A percentile compares a stretch with the other conserved stretches of the same genome.
Evolutionary conservation across 1,140 invertebrate species (phyloP).

Genomic region (Ganaspis sp.): DNA sequence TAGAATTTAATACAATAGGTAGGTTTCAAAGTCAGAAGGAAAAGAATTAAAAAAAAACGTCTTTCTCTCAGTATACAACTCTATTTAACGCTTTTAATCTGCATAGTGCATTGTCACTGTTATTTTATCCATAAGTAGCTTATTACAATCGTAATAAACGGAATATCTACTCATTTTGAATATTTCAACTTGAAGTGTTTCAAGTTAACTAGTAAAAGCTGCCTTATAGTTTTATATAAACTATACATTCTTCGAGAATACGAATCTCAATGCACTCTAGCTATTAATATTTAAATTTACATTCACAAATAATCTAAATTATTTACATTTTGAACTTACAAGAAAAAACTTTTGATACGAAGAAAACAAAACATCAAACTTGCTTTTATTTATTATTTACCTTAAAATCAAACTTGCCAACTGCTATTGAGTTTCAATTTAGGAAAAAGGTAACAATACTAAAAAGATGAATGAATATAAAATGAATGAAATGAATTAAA

Average conservation of each 20-base stretch:
- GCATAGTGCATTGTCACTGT: neutral
- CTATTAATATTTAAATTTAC: conserved; percentile 9
- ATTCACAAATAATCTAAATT: conserved; percentile 2
- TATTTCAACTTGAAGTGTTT: conserved; percentile 8
- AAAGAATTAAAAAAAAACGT: neutral
- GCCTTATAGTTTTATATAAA: conserved; percentile 4
- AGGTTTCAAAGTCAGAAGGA: too few species aligned
- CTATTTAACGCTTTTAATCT: neutral
- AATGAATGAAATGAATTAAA: too few species aligned
- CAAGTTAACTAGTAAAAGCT: neutral
- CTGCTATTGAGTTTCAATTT: too few species aligned
- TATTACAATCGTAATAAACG: neutral
- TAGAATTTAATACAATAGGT: neutral
- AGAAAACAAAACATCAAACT: too few species aligned
- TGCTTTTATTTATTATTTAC: too few species aligned
- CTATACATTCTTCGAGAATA: neutral
- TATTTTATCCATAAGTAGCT: neutral
- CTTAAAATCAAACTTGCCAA: too few species aligned
- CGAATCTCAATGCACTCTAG: neutral
- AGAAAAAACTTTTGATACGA: neutral
- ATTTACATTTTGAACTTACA: conserved; percentile 2
- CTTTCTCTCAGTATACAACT: neutral
- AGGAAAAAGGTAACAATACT: too few species aligned
- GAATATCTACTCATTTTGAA: neutral
- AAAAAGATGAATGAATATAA: too few species aligned